These are phyloP conservation scores for Nemopilema nomurai DNA, from an alignment of 30 jellyfish, hydroid and myxozoan genomes.

Conservation along the genomic window DNA sequence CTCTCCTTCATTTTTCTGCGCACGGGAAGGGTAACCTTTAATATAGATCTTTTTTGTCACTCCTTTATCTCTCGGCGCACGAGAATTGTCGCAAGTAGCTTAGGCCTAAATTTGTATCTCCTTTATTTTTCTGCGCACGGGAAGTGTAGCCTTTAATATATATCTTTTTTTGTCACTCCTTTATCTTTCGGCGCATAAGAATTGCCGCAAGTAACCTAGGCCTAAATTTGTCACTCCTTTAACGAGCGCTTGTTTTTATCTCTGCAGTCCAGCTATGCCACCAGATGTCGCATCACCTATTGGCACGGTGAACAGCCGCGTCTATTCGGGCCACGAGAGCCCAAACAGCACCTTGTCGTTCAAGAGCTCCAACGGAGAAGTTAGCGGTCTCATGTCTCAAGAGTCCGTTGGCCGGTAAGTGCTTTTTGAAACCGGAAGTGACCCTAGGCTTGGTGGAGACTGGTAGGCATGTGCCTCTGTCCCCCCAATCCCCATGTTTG, in stretches of 20 bases:
- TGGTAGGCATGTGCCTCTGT: too few species aligned
- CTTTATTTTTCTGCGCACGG: neutral
- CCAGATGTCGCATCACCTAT: constrained; percentile 73
- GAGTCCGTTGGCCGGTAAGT: constrained; percentile 74
- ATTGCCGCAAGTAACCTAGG: too few species aligned
- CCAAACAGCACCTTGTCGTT: constrained; percentile 56
- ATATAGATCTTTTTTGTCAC: too few species aligned
- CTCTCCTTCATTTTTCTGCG: too few species aligned
- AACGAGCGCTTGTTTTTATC: neutral
- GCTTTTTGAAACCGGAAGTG: neutral
- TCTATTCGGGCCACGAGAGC: constrained; percentile 34
- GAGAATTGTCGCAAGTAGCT: too few species aligned
- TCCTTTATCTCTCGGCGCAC: too few species aligned
- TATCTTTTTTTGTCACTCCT: too few species aligned
- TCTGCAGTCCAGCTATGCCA: constrained; percentile 87
- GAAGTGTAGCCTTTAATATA: too few species aligned
- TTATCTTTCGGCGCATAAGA: too few species aligned
- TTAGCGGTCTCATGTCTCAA: constrained; percentile 62
- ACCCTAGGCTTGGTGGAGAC: neutral
- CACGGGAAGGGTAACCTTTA: too few species aligned
- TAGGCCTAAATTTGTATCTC: neutral
- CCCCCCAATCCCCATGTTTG: too few species aligned
- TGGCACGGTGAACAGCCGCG: constrained; percentile 51
- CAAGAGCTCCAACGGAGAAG: constrained; percentile 69
- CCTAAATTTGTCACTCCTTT: neutral